Percentiles rank a stretch among this genome's conserved stretches.
Evolutionary conservation across 2,113 vertebrate genomes (phyloP).

Genomic region (Anthoscopus minutus): DNA sequence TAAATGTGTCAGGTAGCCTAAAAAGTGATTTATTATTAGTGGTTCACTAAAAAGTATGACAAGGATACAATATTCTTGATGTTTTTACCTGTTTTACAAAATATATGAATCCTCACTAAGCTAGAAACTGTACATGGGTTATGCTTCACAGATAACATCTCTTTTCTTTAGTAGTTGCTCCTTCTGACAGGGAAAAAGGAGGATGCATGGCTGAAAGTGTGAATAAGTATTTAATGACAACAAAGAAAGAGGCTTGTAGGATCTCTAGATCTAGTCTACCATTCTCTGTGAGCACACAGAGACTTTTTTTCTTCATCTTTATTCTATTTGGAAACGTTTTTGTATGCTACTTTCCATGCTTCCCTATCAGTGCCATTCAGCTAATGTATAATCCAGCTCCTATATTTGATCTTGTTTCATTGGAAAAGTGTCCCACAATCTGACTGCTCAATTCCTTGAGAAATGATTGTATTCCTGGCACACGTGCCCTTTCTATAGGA

Average conservation of each 20-base stretch:
- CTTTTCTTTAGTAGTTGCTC: not conserved
- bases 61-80: not conserved
- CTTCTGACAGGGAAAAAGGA: not conserved
- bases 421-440: not conserved
- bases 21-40: not conserved
- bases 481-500: not conserved
- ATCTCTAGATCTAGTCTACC: not conserved
- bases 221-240: not conserved
- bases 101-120: not conserved
- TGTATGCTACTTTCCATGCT: not conserved
- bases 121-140: not conserved
- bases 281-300: not conserved
- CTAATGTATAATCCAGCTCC: not conserved
- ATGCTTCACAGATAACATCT: not conserved
- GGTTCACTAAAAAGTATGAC: not conserved
- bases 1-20: not conserved
- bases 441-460: not conserved
- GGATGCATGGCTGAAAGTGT: not conserved
- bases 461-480: not conserved
- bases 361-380: not conserved
- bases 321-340: not conserved
- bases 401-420: not conserved
- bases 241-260: not conserved
- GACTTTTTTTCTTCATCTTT: not conserved
- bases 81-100: not conserved